Evolutionary conservation across 2,113 vertebrate genomes (phyloP).

Genomic region (Astatoreochromis straeleni): DNA sequence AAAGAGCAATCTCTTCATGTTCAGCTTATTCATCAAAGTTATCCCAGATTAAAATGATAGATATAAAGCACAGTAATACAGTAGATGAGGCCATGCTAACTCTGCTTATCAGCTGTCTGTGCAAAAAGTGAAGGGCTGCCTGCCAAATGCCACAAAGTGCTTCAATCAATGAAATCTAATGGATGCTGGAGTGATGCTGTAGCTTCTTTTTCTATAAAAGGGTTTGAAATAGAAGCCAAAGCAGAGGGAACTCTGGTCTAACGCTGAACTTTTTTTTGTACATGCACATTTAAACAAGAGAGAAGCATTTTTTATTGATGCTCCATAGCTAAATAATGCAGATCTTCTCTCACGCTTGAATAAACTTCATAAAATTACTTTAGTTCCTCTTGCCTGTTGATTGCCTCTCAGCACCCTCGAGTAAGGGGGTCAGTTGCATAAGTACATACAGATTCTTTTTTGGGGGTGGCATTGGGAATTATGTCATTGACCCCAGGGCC

Average conservation of each 20-base stretch:
- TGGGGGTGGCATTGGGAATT: background rate
- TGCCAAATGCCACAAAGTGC: background rate
- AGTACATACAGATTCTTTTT: background rate
- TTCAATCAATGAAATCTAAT: background rate
- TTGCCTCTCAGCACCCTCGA: background rate
- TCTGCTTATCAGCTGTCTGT: background rate
- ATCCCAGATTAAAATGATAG: background rate
- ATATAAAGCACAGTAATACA: background rate
- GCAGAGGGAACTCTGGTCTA: background rate
- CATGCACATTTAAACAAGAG: background rate
- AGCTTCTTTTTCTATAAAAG: background rate
- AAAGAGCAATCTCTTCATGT: background rate
- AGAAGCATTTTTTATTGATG: constrained; percentile 41
- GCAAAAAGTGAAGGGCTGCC: background rate
- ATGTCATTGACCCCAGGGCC: constrained; percentile 37
- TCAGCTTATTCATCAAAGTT: background rate
- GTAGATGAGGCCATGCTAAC: background rate
- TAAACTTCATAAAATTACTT: constrained; percentile 20
- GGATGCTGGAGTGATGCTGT: background rate
- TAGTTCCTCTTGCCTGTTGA: constrained; percentile 14
- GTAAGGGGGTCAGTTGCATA: constrained; percentile 47
- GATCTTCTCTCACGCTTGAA: constrained; percentile 18
- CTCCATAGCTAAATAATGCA: constrained; percentile 55
- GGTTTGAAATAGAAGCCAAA: background rate
- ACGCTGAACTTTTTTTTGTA: background rate